Percentiles rank a stretch among this genome's conserved stretches.
Evolutionary conservation across 30 jellyfish, hydroid and myxozoan species (phyloP).

Genomic region (Aurelia aurita complex sp. Pacific): DNA sequence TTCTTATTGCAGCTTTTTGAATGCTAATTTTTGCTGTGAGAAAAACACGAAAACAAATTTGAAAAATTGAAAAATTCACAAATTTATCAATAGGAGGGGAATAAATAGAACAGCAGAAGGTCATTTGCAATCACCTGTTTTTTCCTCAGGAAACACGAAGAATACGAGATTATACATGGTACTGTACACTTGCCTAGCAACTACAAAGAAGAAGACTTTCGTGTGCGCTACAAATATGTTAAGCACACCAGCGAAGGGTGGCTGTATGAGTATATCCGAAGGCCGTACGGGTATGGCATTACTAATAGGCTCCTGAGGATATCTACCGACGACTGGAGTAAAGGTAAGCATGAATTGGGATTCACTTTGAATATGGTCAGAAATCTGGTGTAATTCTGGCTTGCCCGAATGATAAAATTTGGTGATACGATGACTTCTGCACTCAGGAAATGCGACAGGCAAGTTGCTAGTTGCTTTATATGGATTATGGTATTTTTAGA

Average conservation of each 20-base stretch:
- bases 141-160: neutral
- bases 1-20: too few species aligned
- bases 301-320: neutral
- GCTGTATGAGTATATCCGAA: neutral
- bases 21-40: too few species aligned
- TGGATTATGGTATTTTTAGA: too few species aligned
- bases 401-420: too few species aligned
- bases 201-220: neutral
- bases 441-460: too few species aligned
- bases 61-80: too few species aligned
- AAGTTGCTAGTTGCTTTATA: too few species aligned
- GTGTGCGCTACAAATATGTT: neutral
- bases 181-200: neutral
- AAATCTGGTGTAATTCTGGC: too few species aligned
- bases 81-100: too few species aligned
- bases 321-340: neutral
- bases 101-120: too few species aligned
- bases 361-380: neutral
- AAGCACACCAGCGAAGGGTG: neutral
- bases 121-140: neutral
- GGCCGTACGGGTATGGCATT: neutral
- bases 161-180: neutral
- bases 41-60: too few species aligned
- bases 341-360: conserved; percentile 2
- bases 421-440: too few species aligned